Evolutionary conservation across 2,888 invertebrate species (phyloP), one percentile per base, ranked within the genome.

Genomic region (Tridacna crocea): DNA sequence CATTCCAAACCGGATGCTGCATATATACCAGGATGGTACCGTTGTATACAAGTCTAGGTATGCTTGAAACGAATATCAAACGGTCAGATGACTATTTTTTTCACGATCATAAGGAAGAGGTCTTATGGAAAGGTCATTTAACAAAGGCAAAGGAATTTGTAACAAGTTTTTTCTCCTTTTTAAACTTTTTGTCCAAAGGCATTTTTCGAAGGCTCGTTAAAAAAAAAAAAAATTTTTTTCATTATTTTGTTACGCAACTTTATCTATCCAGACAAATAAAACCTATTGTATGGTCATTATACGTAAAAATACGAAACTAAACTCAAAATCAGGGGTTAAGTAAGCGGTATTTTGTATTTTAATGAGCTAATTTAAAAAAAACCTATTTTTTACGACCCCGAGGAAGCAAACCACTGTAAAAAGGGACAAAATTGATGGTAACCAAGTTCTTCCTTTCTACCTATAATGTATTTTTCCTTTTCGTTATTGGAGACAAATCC

Each of bases 1-100:
- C 1, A 90, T 92, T n/a, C 92, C 92, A 22, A 92, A 92, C 82
- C 87, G 83, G 76, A 90, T 92, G 91, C 79, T 92, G 55, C 90
- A 92, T 60, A 82, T 92, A 0, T 91, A 90, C 78, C 88, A 87
- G 15, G 87, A 92, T 76, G 92, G 92, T 2, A 84, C 77, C 11
- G 87, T 92, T 19, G 77, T 87, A 0, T 92, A 91, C 75, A 86
- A 88, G 61, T 80, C 90, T 48, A 88, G 91, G 91, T 91, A 78
- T 17, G 68, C 8, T 19, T 22, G 36, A 60, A 26, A 66, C 27
- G 15, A 22, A 24, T 63, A 63, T 63, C 22, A 8, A 55, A 55
- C 2, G 36, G 36, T 55, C n/a, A 51, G 17, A 17, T 17, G 17
- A 13, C n/a, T 55, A 3, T 17, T 2, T 55, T 55, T 19, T 19